Evolutionary conservation across 2,113 vertebrate species (phyloP).

Genomic region (Carlito syrichta): DNA sequence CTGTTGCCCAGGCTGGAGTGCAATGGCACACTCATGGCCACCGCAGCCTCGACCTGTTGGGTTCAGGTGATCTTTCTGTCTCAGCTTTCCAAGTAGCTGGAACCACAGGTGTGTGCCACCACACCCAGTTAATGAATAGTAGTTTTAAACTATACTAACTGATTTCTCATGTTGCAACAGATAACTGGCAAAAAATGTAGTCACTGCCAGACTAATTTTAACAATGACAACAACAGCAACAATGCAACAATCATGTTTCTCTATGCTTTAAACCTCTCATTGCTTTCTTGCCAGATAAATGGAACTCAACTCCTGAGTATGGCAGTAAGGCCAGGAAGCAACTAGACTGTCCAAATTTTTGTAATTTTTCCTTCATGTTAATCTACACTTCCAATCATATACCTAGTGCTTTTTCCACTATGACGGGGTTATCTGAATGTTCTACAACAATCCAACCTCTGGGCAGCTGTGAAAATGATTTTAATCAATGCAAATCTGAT

Average conservation of each 20-base stretch:
- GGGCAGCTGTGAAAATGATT: background rate
- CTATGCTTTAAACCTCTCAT: background rate
- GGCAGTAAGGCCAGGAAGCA: background rate
- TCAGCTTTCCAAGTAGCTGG: no score
- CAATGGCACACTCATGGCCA: no score
- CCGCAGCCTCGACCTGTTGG: no score
- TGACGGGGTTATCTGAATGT: background rate
- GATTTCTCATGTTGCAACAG: background rate
- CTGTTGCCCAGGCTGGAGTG: no score
- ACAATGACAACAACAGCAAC: background rate
- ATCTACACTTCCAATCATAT: background rate
- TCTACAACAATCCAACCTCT: background rate
- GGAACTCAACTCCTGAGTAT: background rate
- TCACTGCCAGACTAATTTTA: background rate
- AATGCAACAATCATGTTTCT: background rate
- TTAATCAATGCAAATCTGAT: background rate
- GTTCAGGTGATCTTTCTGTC: no score
- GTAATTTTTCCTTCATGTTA: background rate
- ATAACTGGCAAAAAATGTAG: background rate
- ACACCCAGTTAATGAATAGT: background rate
- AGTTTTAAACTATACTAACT: conserved; percentile 4
- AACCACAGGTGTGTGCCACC: no score
- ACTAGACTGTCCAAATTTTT: background rate
- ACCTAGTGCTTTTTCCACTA: background rate
- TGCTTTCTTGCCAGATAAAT: background rate